Percentiles rank a stretch among this genome's conserved stretches.
Evolutionary conservation across 2,888 invertebrate species (phyloP).

Genomic region (Autographa pulchrina): DNA sequence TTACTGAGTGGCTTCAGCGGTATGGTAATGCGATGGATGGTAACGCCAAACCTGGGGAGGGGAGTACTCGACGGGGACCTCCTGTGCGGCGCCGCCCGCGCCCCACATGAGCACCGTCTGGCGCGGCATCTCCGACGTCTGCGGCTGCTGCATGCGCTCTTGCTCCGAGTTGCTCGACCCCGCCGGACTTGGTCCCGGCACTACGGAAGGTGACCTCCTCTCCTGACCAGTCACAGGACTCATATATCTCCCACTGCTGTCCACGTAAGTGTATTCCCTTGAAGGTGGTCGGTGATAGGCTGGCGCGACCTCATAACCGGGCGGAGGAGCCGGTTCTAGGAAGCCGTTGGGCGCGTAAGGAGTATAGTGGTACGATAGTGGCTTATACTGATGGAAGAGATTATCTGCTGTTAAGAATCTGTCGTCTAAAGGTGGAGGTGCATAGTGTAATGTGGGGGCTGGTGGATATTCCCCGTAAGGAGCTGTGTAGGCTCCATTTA

Average conservation of each 20-base stretch:
- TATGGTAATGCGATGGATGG: constrained; percentile 86
- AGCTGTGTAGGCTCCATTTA: constrained; percentile 94
- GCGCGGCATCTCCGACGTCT: constrained; percentile 91
- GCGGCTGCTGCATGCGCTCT: constrained; percentile 80
- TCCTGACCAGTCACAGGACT: constrained; percentile 91
- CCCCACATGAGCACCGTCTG: constrained; percentile 99
- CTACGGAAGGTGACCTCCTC: constrained; percentile 90
- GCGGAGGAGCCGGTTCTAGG: constrained; percentile 92
- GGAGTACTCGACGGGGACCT: constrained; percentile 84
- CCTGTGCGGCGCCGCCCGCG: constrained; percentile 85
- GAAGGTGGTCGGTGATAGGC: constrained; percentile 91
- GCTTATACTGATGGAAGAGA: constrained; percentile 96
- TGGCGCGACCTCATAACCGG: constrained; percentile 89
- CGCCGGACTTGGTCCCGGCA: constrained; percentile 85
- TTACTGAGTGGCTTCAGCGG: constrained; percentile 87
- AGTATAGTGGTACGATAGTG: constrained; percentile 94
- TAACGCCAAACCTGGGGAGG: constrained; percentile 89
- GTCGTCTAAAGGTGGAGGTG: constrained; percentile 90
- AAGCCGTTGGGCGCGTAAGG: constrained; percentile 95
- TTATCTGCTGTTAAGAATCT: constrained; percentile 95
- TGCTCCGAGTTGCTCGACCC: constrained; percentile 85
- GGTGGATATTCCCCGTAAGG: constrained; percentile 93
- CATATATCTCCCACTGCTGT: constrained; percentile 89
- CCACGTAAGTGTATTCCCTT: constrained; percentile 89
- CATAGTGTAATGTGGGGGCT: constrained; percentile 92